phyloP scores from a whole-genome alignment of 2,888 invertebrate genomes.

The Uropetala carovei region DNA sequence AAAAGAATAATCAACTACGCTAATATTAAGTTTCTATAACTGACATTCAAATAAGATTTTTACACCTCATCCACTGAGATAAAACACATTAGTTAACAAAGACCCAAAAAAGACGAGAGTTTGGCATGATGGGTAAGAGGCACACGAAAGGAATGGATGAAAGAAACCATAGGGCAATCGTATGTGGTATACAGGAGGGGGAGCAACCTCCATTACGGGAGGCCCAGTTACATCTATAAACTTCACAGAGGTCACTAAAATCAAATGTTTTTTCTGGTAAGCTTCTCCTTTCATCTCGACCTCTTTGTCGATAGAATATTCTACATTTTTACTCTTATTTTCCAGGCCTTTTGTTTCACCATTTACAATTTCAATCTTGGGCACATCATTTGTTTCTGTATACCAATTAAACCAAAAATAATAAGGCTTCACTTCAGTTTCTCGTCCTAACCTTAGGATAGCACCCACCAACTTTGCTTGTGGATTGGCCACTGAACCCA shows the following conservation, averaged over 20 bases:
- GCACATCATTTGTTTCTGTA: background rate
- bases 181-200: slow-evolving; percentile 81
- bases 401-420: background rate
- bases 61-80: no score
- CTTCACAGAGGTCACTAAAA: slow-evolving; percentile 74
- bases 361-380: background rate
- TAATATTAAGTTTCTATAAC: no score
- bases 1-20: no score
- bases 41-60: no score
- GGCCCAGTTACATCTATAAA: slow-evolving; percentile 77
- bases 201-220: slow-evolving; percentile 77
- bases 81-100: no score
- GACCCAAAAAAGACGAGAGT: no score
- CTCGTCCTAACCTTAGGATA: slow-evolving; percentile 68
- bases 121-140: background rate
- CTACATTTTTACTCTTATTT: background rate
- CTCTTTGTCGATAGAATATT: background rate
- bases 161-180: slow-evolving; percentile 85
- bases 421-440: background rate
- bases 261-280: slow-evolving; percentile 68
- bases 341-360: background rate
- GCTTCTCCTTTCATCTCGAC: background rate
- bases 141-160: slow-evolving; percentile 79
- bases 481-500: slow-evolving; percentile 75
- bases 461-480: slow-evolving; percentile 76